Percentiles rank a stretch among this genome's conserved stretches.
Conservation (phyloP, 2,888 invertebrate genomes). For the Lymantria dispar region DNA sequence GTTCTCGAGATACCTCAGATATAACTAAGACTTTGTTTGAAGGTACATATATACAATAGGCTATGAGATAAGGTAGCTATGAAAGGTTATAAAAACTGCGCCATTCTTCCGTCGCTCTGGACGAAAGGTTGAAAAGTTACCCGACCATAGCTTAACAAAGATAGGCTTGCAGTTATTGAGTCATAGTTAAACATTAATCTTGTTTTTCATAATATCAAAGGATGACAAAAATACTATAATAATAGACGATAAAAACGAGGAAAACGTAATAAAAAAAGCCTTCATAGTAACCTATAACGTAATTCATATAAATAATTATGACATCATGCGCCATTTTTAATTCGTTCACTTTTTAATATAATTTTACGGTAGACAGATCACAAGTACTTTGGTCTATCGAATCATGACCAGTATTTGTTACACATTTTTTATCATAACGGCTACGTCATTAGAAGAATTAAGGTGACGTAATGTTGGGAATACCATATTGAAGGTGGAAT, state of each 20-base stretch:
- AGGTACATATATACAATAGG: no score
- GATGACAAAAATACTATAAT: not conserved
- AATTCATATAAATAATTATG: slow-evolving; percentile 21
- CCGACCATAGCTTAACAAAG: no score
- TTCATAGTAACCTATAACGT: slow-evolving; percentile 9
- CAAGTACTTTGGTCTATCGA: slow-evolving; percentile 4
- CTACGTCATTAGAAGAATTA: slow-evolving; percentile 17
- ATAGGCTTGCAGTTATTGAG: no score
- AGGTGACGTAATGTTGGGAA: slow-evolving; percentile 6
- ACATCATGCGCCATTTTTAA: slow-evolving; percentile 26
- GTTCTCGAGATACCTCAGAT: no score
- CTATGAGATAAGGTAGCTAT: no score
- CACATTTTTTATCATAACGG: slow-evolving; percentile 15
- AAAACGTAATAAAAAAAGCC: not conserved
- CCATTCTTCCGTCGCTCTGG: no score
- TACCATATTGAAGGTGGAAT: not conserved
- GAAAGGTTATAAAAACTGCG: no score
- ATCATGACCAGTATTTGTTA: slow-evolving; percentile 25
- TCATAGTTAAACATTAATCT: no score
- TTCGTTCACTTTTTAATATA: slow-evolving; percentile 16
- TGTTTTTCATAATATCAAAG: not conserved
- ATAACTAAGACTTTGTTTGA: no score
- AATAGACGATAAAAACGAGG: not conserved
- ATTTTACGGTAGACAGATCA: slow-evolving; percentile 20
- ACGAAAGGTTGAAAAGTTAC: no score